Evolutionary conservation across 2,113 vertebrate genomes (phyloP), one percentile per base, ranked within the genome.

Genomic region (Campylomormyrus numenius): DNA sequence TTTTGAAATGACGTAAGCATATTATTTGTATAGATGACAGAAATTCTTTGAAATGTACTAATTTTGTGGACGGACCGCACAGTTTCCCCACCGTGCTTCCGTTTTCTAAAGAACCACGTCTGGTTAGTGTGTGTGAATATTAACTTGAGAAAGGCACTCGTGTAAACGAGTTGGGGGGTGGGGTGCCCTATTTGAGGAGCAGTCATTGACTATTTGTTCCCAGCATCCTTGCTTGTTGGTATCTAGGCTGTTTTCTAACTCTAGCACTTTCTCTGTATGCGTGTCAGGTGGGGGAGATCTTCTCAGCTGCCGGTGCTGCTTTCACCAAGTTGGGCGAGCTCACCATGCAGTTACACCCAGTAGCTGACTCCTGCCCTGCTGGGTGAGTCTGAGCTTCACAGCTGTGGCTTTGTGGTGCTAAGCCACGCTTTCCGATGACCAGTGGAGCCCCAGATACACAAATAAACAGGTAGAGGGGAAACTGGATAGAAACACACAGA

Each of bases 311-410:
- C 0, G 98, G 98, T 9, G 97, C 97, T n/a, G 97, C 98, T 7
- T 98, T 98, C 94, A 97, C 96, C 88, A 98, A 98, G 90, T 94
- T 98, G 48, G 98, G 98, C 1, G 98, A 98, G 87, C 93, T 98
- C 87, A 98, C 98, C 8, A 98, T 98, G 97, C 98, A 98, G 93
- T 95, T 98, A 50, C 98, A 98, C 94, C 98, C 98, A 0, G 98
- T 98, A 90, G 96, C 97, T 0, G 98, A 98, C 93, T 97, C 97
- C 91, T 97, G 97, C 45, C 98, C 98, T 1, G 97, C 97, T 58
- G 98, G 98, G 98, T 98, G 94, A 95, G 93, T 87, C 8, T 83
- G 24, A 24, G 74, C 35, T 80, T 80, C 74, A 80, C 35, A 42
- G 74, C 74, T 42, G 15, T 80, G 74, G 74, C 10, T 80, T 80